Evolutionary conservation across 2,888 invertebrate genomes (phyloP).

Genomic region (Pachycephus smyrnensis): DNA sequence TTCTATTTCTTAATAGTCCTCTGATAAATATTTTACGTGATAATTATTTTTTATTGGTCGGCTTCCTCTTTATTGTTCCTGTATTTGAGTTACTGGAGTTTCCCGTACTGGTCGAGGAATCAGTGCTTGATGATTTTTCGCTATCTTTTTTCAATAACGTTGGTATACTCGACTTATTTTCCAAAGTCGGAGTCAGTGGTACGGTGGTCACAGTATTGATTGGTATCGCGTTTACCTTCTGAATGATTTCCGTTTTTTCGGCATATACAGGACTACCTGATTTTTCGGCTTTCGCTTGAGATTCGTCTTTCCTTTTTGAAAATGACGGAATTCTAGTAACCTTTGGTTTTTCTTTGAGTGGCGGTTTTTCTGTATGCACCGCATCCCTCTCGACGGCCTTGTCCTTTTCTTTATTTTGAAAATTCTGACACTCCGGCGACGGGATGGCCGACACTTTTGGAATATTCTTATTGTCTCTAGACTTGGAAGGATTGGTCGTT

Average conservation of each 20-base stretch:
- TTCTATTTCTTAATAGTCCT: slow-evolving; percentile 25
- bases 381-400: slow-evolving; percentile 18
- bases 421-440: slow-evolving; percentile 48
- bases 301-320: slow-evolving; percentile 46
- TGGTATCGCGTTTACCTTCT: slow-evolving; percentile 42
- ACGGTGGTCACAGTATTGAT: slow-evolving; percentile 31
- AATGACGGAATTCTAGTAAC: slow-evolving; percentile 56
- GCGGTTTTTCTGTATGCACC: slow-evolving; percentile 41
- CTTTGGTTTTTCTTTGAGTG: slow-evolving; percentile 54
- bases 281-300: slow-evolving; percentile 4
- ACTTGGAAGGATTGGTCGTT: slow-evolving; percentile 47
- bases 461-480: slow-evolving; percentile 52
- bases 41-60: slow-evolving; percentile 40
- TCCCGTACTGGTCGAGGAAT: slow-evolving; percentile 40
- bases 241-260: slow-evolving; percentile 49
- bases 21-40: neutral
- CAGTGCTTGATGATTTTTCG: slow-evolving; percentile 35
- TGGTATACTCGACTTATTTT: slow-evolving; percentile 46
- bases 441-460: slow-evolving; percentile 61
- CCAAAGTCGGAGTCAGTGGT: slow-evolving; percentile 23
- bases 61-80: slow-evolving; percentile 53
- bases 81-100: slow-evolving; percentile 45
- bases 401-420: slow-evolving; percentile 42
- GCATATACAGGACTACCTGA: slow-evolving; percentile 26
- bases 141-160: slow-evolving; percentile 36